Evolutionary conservation across 2,113 vertebrate genomes (phyloP).

Genomic region (Capricornis sumatraensis): DNA sequence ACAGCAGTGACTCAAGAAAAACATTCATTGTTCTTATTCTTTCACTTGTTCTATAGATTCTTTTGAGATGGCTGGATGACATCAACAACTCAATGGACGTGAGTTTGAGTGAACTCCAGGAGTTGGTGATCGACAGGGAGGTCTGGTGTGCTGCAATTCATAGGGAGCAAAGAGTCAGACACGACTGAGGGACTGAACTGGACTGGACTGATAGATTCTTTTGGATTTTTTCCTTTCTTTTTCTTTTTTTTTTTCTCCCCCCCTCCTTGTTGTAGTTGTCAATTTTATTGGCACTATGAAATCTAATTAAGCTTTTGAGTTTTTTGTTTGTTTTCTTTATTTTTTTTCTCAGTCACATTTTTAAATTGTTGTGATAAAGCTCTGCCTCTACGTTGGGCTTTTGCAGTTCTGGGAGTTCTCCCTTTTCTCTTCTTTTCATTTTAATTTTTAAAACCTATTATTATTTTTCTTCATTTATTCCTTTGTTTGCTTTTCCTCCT

Average conservation of each 20-base stretch:
- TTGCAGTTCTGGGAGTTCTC: not conserved
- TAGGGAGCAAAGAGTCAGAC: too few species aligned
- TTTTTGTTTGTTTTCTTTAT: not conserved
- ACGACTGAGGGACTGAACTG: too few species aligned
- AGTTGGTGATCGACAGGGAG: too few species aligned
- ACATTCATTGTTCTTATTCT: not conserved
- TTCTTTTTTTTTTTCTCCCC: too few species aligned
- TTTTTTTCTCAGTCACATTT: not conserved
- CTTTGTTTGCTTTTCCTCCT: not conserved
- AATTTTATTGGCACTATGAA: not conserved
- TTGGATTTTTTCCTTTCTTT: not conserved
- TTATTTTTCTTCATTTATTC: not conserved
- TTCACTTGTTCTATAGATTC: not conserved
- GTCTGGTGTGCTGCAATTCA: too few species aligned
- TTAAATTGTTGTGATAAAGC: not conserved
- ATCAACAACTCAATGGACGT: accelerated
- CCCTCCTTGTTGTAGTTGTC: not conserved
- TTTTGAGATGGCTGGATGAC: not conserved
- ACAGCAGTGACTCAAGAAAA: not conserved
- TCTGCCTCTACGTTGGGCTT: accelerated
- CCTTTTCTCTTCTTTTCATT: not conserved
- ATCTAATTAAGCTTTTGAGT: not conserved
- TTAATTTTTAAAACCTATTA: not conserved
- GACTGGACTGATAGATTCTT: not conserved
- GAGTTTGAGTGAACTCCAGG: too few species aligned